These are phyloP conservation scores for Leucoma salicis DNA, from an alignment of 2,888 invertebrate species.

Conservation along the genomic window DNA sequence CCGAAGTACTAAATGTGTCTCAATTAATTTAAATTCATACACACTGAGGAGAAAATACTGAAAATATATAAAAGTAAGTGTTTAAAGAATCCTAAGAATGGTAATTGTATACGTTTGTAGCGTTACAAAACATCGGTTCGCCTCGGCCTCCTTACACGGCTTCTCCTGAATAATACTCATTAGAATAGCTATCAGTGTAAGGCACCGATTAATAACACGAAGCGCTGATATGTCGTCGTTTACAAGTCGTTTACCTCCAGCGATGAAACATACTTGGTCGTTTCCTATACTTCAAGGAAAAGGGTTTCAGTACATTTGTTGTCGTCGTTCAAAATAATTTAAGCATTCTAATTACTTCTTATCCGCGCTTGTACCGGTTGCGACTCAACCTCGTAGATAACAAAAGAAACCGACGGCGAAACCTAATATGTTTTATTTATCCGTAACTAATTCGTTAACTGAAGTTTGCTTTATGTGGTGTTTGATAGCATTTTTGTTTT, in stretches of 20 bases:
- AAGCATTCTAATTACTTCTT: conserved; percentile 65
- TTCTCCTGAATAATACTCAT: conserved; percentile 66
- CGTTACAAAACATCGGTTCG: conserved; percentile 56
- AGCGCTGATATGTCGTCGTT: conserved; percentile 65
- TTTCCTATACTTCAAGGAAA: conserved; percentile 59
- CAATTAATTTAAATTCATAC: conserved; percentile 24
- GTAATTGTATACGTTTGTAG: conserved; percentile 36
- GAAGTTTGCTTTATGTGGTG: conserved; percentile 21
- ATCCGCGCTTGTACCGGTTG: conserved; percentile 56
- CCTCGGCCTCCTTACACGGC: conserved; percentile 74
- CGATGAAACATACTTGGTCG: conserved; percentile 45
- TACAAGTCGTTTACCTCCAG: conserved; percentile 78
- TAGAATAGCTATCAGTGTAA: conserved; percentile 79
- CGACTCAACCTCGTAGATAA: conserved; percentile 58
- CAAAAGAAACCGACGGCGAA: conserved; percentile 36
- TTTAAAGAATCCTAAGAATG: conserved; percentile 42
- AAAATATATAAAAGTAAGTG: conserved; percentile 34
- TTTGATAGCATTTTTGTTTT: conserved; percentile 13
- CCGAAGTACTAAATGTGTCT: conserved; percentile 20
- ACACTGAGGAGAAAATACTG: conserved; percentile 16
- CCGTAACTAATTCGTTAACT: conserved; percentile 12
- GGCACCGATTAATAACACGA: conserved; percentile 76
- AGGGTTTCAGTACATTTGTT: conserved; percentile 38
- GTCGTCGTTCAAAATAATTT: conserved; percentile 53
- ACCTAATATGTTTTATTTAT: conserved; percentile 37